Base-by-base conservation (phyloP, 1,140 invertebrate species). In the Hycleus phaleratus region DNA sequence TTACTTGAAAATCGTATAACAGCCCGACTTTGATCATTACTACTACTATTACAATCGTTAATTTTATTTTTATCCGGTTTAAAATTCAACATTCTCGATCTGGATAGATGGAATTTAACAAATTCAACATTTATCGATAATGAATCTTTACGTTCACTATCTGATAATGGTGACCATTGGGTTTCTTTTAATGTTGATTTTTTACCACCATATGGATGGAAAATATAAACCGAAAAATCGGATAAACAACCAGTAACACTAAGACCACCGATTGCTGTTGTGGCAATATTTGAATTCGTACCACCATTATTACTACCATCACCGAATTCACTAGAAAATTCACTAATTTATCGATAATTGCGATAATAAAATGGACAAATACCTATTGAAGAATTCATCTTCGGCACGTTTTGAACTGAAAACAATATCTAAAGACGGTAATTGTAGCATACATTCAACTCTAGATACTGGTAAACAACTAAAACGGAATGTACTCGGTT, bases 151-250 rank as follows among this genome's bases (percentile, higher is more conserved):
- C 95, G 79, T 69, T 96, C 92, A 59, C 86, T 87, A 67, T 95
- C 92, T 1, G 88, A 85, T 4, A 93, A 75, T 0, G 91, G 90
- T 3, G 88, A 91, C 84, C 90, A 92, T 68, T 91, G 88, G 0
- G 81, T 75, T 73, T 91, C 88, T 74, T 90, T 91, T 2, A 86
- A 50, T n/a, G 70, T 85, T 4, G 87, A 82, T 65, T 90, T 90
- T 72, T 93, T 93, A 26, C 91, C 91, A 9, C 95, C 94, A 72
- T 97, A 97, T 0, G 95, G 95, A 80, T 98, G 95, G 77, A 97
- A 97, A 60, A 98, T 95, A 73, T 95, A 96, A 1, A 98, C 86
- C 1, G 94, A 97, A 73, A 98, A 98, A 74, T 98, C 93, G 0
- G 93, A 91, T 49, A 98, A 77, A 68, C 91, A 95, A 3, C 92